These are phyloP conservation scores for Anagyrus pseudococci DNA, from an alignment of 2,888 invertebrate species.

Conservation along the genomic window DNA sequence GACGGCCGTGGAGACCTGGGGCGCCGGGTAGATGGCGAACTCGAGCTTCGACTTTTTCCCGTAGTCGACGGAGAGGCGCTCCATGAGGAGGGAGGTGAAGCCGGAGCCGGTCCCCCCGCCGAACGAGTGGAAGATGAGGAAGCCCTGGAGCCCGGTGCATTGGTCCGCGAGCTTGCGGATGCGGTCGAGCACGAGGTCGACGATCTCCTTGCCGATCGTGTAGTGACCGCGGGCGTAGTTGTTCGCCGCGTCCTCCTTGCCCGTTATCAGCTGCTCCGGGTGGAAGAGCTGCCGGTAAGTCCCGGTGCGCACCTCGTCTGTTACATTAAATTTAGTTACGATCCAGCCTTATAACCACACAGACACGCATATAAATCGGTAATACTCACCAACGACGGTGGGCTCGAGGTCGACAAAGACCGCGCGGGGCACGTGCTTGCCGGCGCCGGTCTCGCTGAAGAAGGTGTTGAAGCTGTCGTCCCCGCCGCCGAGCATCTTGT, in stretches of 20 bases:
- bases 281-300: constrained; percentile 96
- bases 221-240: constrained; percentile 98
- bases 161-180: constrained; percentile 88
- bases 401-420: constrained; percentile 97
- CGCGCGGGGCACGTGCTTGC: constrained; percentile 90
- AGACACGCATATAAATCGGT: neutral
- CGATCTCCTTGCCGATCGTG: constrained; percentile 95
- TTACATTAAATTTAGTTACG: neutral
- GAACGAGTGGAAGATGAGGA: constrained; percentile 95
- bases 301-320: constrained; percentile 89
- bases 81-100: constrained; percentile 96
- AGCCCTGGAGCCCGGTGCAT: constrained; percentile 91
- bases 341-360: no score
- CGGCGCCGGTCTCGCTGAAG: constrained; percentile 93
- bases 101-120: constrained; percentile 96
- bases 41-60: constrained; percentile 96
- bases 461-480: constrained; percentile 96
- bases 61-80: constrained; percentile 95
- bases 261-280: constrained; percentile 95
- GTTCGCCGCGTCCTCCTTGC: constrained; percentile 97
- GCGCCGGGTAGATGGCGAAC: constrained; percentile 96
- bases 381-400: constrained; percentile 78
- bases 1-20: constrained; percentile 86
- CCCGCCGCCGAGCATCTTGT: constrained; percentile 88
- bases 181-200: constrained; percentile 86